These are phyloP conservation scores for Lepus americanus DNA, from an alignment of 2,113 vertebrate species.

Conservation along the genomic window DNA sequence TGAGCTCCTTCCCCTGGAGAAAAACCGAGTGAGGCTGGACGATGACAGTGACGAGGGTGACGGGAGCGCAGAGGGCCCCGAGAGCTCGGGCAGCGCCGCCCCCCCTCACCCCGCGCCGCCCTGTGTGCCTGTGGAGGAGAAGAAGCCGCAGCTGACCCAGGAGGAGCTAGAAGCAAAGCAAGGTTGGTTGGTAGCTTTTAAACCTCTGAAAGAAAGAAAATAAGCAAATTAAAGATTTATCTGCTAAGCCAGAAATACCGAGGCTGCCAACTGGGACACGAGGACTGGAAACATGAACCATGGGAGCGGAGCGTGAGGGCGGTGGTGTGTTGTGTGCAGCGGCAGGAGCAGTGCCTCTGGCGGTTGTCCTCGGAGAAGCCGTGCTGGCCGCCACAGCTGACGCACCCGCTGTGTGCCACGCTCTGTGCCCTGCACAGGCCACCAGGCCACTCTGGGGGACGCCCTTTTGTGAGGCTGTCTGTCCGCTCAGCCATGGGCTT, in stretches of 20 bases:
- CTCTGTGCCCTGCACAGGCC: too few species aligned
- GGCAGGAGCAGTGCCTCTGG: neutral
- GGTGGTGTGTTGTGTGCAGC: neutral
- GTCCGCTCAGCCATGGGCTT: neutral
- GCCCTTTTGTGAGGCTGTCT: conserved; percentile 40
- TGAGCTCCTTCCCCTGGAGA: conserved; percentile 96
- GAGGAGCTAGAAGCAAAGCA: conserved; percentile 98
- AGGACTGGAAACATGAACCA: too few species aligned
- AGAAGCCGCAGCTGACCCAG: conserved; percentile 93
- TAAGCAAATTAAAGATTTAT: neutral
- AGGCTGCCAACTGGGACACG: neutral
- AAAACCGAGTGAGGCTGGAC: conserved; percentile 96
- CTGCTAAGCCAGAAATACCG: neutral
- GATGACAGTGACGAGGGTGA: conserved; percentile 96
- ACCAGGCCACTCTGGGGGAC: neutral
- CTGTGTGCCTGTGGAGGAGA: conserved; percentile 90
- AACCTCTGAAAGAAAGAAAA: conserved; percentile 48
- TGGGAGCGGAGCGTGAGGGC: too few species aligned
- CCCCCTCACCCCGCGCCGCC: conserved; percentile 81
- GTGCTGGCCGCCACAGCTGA: neutral
- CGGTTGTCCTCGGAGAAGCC: neutral
- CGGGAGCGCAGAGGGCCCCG: conserved; percentile 90
- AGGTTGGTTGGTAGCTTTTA: conserved; percentile 88
- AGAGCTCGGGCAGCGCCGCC: conserved; percentile 81
- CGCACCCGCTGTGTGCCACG: too few species aligned